Evolutionary conservation across 2,888 invertebrate species (phyloP).

Genomic region (Cataglyphis livida): DNA sequence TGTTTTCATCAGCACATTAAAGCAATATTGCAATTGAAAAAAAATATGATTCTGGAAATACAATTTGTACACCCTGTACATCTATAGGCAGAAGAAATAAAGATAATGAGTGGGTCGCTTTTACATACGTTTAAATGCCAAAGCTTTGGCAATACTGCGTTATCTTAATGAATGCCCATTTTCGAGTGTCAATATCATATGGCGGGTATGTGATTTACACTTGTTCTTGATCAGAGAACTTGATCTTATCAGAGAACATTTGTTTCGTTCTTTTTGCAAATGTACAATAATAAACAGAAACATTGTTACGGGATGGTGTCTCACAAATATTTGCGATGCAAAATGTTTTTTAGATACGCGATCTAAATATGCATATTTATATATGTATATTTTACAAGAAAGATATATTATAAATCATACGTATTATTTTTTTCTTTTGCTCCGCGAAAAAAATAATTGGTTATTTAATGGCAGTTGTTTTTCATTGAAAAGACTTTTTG

Average conservation of each 20-base stretch:
- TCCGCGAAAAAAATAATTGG: background rate
- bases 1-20: background rate
- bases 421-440: background rate
- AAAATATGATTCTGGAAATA: background rate
- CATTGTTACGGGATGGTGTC: slow-evolving; percentile 24
- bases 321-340: background rate
- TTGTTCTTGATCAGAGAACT: slow-evolving; percentile 51
- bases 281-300: slow-evolving; percentile 58
- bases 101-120: slow-evolving; percentile 71
- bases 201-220: slow-evolving; percentile 64
- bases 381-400: background rate
- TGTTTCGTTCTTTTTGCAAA: slow-evolving; percentile 45
- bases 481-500: background rate
- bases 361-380: background rate
- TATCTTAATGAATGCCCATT: slow-evolving; percentile 73
- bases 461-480: slow-evolving; percentile 17
- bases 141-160: slow-evolving; percentile 55
- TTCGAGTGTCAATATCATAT: slow-evolving; percentile 70
- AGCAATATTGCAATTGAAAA: background rate
- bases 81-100: slow-evolving; percentile 57
- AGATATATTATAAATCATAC: background rate
- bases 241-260: slow-evolving; percentile 61
- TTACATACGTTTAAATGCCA: slow-evolving; percentile 59
- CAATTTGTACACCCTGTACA: slow-evolving; percentile 64
- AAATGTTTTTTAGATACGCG: slow-evolving; percentile 1